These are phyloP conservation scores for Tachypleus tridentatus DNA, from an alignment of 1,140 invertebrate genomes.

Conservation along the genomic window DNA sequence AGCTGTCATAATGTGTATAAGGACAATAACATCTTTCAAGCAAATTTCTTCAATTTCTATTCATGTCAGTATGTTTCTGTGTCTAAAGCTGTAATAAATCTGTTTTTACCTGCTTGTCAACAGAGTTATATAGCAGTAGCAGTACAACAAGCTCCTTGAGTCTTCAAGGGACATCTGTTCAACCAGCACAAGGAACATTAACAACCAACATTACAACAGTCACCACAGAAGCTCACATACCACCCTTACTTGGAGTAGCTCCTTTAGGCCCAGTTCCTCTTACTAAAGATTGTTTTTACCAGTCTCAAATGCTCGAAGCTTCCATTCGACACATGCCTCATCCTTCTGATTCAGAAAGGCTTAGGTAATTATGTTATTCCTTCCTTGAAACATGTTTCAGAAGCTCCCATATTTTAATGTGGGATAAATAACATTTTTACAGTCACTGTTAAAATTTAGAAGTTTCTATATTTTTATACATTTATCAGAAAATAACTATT, in stretches of 20 bases:
- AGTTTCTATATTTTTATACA: too few species aligned
- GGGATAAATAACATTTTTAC: too few species aligned
- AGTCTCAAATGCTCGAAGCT: conserved; percentile 89
- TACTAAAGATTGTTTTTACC: conserved; percentile 63
- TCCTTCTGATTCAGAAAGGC: conserved; percentile 87
- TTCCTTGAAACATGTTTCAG: background rate
- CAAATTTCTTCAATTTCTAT: too few species aligned
- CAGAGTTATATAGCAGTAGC: background rate
- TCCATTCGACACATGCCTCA: conserved; percentile 91
- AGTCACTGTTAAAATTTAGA: too few species aligned
- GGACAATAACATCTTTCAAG: too few species aligned
- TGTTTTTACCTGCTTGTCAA: too few species aligned
- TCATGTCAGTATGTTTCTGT: too few species aligned
- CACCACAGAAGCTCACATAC: conserved; percentile 68
- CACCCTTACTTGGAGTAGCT: conserved; percentile 90
- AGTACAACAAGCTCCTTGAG: conserved; percentile 8
- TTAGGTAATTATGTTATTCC: conserved; percentile 36
- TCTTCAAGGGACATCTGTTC: conserved; percentile 3
- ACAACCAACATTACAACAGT: background rate
- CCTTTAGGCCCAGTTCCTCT: conserved; percentile 84
- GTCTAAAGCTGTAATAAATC: too few species aligned
- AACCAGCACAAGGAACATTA: background rate
- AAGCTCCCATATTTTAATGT: too few species aligned
- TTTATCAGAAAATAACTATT: too few species aligned
- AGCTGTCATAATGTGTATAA: too few species aligned